Conservation (phyloP, 2,113 vertebrate genomes). For the Bufo bufo region DNA sequence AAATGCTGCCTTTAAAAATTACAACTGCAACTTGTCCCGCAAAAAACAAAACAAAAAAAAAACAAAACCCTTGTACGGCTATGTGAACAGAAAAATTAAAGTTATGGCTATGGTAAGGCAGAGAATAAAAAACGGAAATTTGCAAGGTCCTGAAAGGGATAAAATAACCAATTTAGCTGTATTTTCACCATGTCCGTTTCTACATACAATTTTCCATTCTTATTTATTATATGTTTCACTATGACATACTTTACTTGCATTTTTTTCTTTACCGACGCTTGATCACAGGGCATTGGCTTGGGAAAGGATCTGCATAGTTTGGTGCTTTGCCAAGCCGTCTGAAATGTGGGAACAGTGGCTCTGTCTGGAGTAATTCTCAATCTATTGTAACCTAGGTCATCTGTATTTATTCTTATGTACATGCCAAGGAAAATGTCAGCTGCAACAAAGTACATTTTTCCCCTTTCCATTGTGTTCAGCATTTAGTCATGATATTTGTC, state of each 20-base stretch:
- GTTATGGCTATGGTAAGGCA: no score
- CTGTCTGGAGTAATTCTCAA: not conserved
- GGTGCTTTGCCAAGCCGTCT: constrained; percentile 21
- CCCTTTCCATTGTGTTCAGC: not conserved
- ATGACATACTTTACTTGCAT: not conserved
- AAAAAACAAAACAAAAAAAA: no score
- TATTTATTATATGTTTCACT: not conserved
- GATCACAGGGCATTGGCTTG: constrained; percentile 22
- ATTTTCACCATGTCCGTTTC: not conserved
- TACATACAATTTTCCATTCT: not conserved
- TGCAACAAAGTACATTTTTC: not conserved
- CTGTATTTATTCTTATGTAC: not conserved
- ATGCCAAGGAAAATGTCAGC: not conserved
- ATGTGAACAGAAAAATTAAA: no score
- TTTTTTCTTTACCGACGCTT: not conserved
- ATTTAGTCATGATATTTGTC: not conserved
- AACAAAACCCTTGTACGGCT: no score
- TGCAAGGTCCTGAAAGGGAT: no score
- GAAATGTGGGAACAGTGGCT: constrained; percentile 19
- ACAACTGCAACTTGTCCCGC: no score
- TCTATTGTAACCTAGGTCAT: not conserved
- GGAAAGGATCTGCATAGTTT: constrained; percentile 31
- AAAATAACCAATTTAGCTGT: not conserved
- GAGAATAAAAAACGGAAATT: no score
- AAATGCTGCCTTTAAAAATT: no score